phyloP scores from a whole-genome alignment of 92 coral and sea anemone genomes.

The Porites cylindrica region DNA sequence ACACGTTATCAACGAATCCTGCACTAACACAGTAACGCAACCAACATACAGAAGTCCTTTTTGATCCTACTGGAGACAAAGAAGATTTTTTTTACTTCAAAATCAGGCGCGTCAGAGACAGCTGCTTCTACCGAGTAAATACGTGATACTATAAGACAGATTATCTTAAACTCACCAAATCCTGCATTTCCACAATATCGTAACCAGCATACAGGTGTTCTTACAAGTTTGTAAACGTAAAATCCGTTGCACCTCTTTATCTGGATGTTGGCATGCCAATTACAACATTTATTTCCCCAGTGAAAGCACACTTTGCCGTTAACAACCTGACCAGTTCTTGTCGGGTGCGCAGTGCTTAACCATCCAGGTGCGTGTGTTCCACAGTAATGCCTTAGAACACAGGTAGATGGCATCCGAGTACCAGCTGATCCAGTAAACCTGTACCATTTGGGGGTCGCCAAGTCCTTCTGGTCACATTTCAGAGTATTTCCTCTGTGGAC shows the following conservation, averaged over 20 bases:
- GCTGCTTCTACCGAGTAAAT: no score
- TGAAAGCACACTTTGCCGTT: conserved; percentile 69
- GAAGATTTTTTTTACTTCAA: no score
- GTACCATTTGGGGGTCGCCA: conserved; percentile 17
- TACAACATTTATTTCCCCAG: conserved; percentile 55
- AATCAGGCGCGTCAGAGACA: no score
- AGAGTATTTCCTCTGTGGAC: conserved; percentile 36
- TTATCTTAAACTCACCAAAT: conserved; percentile 19
- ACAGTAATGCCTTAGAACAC: conserved; percentile 20
- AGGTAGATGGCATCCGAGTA: conserved; percentile 26
- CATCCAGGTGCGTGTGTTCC: conserved; percentile 58
- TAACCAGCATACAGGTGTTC: conserved; percentile 44
- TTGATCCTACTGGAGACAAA: no score
- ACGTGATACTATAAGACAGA: no score
- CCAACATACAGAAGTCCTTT: no score
- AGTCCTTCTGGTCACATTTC: conserved; percentile 34
- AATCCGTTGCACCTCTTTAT: conserved; percentile 64
- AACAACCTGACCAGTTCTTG: conserved; percentile 37
- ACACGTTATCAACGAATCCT: no score
- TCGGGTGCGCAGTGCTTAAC: conserved; percentile 66
- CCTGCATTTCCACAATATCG: conserved; percentile 74
- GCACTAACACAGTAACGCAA: no score
- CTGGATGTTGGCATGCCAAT: conserved; percentile 53
- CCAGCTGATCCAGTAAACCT: conserved; percentile 51
- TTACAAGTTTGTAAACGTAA: conserved; percentile 58